Conservation (phyloP, 2,797 vertebrate species). For the Knipowitschia caucasica region DNA sequence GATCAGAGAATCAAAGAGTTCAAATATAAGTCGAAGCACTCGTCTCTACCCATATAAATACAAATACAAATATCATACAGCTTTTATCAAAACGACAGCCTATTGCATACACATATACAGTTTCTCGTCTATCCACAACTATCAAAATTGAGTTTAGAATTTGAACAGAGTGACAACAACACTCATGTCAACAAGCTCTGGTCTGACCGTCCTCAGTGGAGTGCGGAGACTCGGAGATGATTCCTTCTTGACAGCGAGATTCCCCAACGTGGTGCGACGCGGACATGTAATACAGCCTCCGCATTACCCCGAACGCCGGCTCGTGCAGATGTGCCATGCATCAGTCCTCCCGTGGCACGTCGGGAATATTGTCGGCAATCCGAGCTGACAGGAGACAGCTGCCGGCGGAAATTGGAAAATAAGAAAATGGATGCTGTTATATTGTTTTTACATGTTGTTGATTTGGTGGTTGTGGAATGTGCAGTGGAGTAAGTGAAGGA, state of each 20-base stretch:
- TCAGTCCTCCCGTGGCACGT: neutral
- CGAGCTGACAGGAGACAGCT: conserved; percentile 4
- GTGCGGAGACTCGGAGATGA: conserved; percentile 46
- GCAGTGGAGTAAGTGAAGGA: neutral
- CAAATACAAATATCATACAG: no score
- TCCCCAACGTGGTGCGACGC: conserved; percentile 44
- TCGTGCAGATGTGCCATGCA: neutral
- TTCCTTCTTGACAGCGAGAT: conserved; percentile 41
- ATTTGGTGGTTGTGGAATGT: neutral
- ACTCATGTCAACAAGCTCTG: no score
- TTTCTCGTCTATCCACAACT: no score
- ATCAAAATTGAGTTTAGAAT: no score
- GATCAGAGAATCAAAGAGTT: no score
- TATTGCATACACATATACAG: no score
- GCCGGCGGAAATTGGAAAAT: neutral
- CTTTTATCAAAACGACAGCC: no score
- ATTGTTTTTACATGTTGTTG: neutral
- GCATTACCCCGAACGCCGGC: conserved; percentile 17
- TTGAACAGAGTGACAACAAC: no score
- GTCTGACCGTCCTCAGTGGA: no score
- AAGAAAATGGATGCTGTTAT: neutral
- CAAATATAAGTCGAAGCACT: no score
- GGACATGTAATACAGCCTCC: conserved; percentile 20
- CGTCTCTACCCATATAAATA: no score
- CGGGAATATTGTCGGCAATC: conserved; percentile 4